Percentiles rank a stretch among this genome's conserved stretches.
Evolutionary conservation across 2,888 invertebrate species (phyloP).

Genomic region (Synergus umbraculus): DNA sequence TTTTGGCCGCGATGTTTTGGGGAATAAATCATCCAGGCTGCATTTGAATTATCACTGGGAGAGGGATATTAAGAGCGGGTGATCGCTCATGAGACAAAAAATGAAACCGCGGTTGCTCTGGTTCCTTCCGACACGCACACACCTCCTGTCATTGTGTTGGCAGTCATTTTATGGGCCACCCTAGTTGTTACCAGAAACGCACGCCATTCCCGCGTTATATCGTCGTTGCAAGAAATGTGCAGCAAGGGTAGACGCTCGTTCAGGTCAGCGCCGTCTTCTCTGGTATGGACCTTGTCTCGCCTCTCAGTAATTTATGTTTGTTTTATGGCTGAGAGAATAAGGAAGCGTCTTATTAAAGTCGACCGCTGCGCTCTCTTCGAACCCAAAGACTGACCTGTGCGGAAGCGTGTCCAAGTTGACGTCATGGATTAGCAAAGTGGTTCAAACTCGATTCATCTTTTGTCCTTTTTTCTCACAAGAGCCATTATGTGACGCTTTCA

Average conservation of each 20-base stretch:
- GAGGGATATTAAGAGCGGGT: slow-evolving; percentile 9
- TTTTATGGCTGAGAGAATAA: slow-evolving; percentile 72
- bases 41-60: slow-evolving; percentile 10
- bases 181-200: slow-evolving; percentile 33
- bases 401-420: slow-evolving; percentile 52
- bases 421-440: slow-evolving; percentile 19
- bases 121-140: slow-evolving; percentile 19
- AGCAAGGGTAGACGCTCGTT: slow-evolving; percentile 54
- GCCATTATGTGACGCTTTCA: not conserved
- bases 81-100: slow-evolving; percentile 32
- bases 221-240: slow-evolving; percentile 53
- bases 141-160: slow-evolving; percentile 23
- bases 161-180: slow-evolving; percentile 39
- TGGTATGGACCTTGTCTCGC: slow-evolving; percentile 57
- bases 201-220: slow-evolving; percentile 53
- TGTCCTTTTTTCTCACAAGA: not conserved
- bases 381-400: slow-evolving; percentile 53
- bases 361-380: slow-evolving; percentile 58
- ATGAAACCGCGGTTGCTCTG: slow-evolving; percentile 27
- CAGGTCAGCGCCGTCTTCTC: slow-evolving; percentile 60
- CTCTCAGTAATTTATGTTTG: slow-evolving; percentile 72
- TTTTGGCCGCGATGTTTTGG: not conserved
- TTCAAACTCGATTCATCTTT: not conserved
- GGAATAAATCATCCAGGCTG: slow-evolving; percentile 19
- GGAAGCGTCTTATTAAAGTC: slow-evolving; percentile 74